phyloP scores from a whole-genome alignment of 2,113 vertebrate species.

The Scortum barcoo region DNA sequence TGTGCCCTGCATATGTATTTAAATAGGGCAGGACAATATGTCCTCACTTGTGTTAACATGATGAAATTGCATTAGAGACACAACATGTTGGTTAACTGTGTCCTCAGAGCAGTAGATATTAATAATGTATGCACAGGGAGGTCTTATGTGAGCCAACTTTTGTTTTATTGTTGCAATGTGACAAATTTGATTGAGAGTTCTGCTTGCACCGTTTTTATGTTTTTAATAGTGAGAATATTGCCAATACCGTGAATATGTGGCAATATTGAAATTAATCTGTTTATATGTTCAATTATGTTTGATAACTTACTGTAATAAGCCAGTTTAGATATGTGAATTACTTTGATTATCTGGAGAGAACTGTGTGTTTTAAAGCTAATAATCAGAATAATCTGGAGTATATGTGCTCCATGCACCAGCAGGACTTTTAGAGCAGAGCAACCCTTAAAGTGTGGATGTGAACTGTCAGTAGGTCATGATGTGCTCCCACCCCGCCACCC shows the following conservation, averaged over 20 bases:
- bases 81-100: not conserved
- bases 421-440: not conserved
- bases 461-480: slow-evolving; percentile 19
- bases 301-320: slow-evolving; percentile 14
- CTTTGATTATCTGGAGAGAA: slow-evolving; percentile 1
- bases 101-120: slow-evolving; percentile 30
- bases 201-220: not conserved
- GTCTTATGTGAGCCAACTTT: slow-evolving; percentile 30
- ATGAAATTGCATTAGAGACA: slow-evolving; percentile 30
- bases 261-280: not conserved
- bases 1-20: slow-evolving; percentile 11
- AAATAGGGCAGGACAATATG: slow-evolving; percentile 20
- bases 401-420: not conserved
- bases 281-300: slow-evolving; percentile 7
- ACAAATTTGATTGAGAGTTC: slow-evolving; percentile 10
- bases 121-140: slow-evolving; percentile 27
- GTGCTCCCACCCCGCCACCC: not conserved
- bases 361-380: not conserved
- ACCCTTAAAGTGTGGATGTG: slow-evolving; percentile 3
- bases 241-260: not conserved
- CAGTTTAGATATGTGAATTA: not conserved
- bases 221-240: slow-evolving; percentile 21
- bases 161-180: slow-evolving; percentile 22
- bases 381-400: not conserved
- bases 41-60: slow-evolving; percentile 29